Base-by-base conservation (phyloP, 2,113 vertebrate species). In the Bungarus multicinctus region DNA sequence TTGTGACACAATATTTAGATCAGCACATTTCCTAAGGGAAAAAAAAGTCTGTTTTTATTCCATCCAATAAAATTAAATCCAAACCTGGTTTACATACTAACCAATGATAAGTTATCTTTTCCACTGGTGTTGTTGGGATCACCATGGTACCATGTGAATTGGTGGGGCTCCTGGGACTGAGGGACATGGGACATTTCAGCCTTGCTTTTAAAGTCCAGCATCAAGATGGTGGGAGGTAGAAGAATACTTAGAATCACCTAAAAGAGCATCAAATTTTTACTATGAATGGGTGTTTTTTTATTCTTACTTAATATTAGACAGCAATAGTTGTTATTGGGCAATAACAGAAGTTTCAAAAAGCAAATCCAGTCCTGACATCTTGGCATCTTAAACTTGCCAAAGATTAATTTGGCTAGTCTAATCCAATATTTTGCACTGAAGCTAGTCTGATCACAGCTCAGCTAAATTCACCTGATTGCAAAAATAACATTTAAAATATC, bases 101-200 rank as follows among this genome's bases (percentile, higher is more conserved):
- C 98, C 97, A 8, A 25, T 88, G 45, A 93, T 39, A 92, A 60
- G 20, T 88, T 91, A 85, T 97, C 97, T 96, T 94, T 98, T 88
- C 92, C 74, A 93, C 2, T 95, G 87, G 90, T 3, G 85, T 94
- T 91, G 30, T 85, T 91, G 93, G 97, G 98, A 60, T 98, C 98
- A 14, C 95, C 97, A 4, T 98, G 93, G 88, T 99, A 97, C 95
- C 98, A 97, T 0, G 97, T 97, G 93, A 99, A 99, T 94, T 98
- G 98, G 69, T 98, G 96, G 69, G 96, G 98, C 89, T 99, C 99
- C 89, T 99, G 98, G 86, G 97, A 96, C 93, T 99, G 99, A 55
- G 99, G 99, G 9, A 99, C 98, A 22, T 99, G 99, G 2, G 99
- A 99, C 99, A 99, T 99, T 97, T 99, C 99, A 39, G 99, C 99